Evolutionary conservation across 2,888 invertebrate genomes (phyloP).

Genomic region (Lacanobia oleracea): DNA sequence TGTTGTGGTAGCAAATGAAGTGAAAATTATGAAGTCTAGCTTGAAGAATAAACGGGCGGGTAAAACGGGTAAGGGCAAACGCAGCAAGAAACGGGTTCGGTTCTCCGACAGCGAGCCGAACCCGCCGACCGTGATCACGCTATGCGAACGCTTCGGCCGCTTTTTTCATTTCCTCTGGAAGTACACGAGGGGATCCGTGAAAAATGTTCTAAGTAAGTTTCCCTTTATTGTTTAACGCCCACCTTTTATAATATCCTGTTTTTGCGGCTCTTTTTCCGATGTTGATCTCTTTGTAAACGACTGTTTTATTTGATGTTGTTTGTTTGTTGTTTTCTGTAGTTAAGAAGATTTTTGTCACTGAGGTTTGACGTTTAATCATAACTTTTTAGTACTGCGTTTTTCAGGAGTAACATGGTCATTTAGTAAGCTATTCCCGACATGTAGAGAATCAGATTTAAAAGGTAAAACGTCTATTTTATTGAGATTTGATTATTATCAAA

Average conservation of each 20-base stretch:
- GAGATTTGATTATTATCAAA: no score
- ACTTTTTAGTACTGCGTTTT: background rate
- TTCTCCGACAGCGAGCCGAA: slow-evolving; percentile 78
- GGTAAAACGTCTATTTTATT: no score
- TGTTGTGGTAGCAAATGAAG: slow-evolving; percentile 74
- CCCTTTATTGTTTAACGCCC: slow-evolving; percentile 63
- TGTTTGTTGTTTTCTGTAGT: slow-evolving; percentile 12
- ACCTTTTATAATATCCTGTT: slow-evolving; percentile 58
- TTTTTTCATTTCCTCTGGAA: slow-evolving; percentile 82
- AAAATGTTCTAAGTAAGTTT: slow-evolving; percentile 81
- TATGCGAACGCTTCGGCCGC: slow-evolving; percentile 78
- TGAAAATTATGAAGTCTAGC: slow-evolving; percentile 81
- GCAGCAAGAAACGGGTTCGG: slow-evolving; percentile 82
- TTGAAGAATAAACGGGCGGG: slow-evolving; percentile 77
- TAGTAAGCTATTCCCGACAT: no score
- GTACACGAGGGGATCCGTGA: slow-evolving; percentile 76
- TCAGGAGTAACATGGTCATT: background rate
- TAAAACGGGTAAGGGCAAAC: slow-evolving; percentile 71
- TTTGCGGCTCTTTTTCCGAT: slow-evolving; percentile 34
- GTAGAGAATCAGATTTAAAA: no score
- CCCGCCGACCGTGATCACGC: slow-evolving; percentile 68
- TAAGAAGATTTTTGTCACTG: background rate
- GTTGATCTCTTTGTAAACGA: slow-evolving; percentile 37
- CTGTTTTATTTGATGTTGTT: slow-evolving; percentile 24
- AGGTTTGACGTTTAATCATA: background rate